Percentiles rank a stretch among this genome's conserved stretches.
These are phyloP conservation scores for Bettongia penicillata DNA, from an alignment of 2,113 vertebrate genomes.

Conservation along the genomic window DNA sequence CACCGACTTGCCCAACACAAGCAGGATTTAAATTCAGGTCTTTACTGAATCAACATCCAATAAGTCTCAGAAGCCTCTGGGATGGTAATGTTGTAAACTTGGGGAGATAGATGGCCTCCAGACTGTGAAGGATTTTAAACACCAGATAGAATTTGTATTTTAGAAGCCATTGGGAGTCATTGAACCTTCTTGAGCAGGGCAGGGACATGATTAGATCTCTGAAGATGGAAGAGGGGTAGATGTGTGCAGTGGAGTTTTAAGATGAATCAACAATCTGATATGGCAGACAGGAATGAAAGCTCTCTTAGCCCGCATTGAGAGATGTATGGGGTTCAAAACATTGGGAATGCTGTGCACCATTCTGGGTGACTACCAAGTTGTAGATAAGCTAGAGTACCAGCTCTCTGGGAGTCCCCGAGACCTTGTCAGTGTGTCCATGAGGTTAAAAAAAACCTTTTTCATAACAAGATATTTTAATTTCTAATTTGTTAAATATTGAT, in stretches of 20 bases:
- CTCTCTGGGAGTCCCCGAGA: too few relatives aligned
- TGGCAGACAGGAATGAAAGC: neutral
- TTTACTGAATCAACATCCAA: neutral
- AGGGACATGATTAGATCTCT: neutral
- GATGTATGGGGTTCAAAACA: too few relatives aligned
- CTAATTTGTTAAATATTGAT: too few relatives aligned
- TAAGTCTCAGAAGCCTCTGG: neutral
- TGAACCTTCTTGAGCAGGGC: neutral
- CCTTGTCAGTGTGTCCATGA: too few relatives aligned
- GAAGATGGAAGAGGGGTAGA: neutral
- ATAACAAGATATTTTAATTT: too few relatives aligned
- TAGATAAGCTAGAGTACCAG: too few relatives aligned
- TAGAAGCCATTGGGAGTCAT: neutral
- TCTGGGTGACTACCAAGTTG: too few relatives aligned
- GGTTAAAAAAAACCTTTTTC: too few relatives aligned
- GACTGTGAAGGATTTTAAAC: neutral
- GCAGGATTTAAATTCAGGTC: neutral
- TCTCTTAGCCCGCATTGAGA: neutral
- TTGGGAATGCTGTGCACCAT: too few relatives aligned
- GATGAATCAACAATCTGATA: neutral
- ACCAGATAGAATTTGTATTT: neutral
- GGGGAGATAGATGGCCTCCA: neutral
- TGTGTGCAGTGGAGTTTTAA: neutral
- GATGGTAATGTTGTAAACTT: neutral
- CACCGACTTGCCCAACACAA: neutral